Evolutionary conservation across 2,113 vertebrate species (phyloP), one percentile per base, ranked within the genome.

Genomic region (Pelecanoides urinatrix): DNA sequence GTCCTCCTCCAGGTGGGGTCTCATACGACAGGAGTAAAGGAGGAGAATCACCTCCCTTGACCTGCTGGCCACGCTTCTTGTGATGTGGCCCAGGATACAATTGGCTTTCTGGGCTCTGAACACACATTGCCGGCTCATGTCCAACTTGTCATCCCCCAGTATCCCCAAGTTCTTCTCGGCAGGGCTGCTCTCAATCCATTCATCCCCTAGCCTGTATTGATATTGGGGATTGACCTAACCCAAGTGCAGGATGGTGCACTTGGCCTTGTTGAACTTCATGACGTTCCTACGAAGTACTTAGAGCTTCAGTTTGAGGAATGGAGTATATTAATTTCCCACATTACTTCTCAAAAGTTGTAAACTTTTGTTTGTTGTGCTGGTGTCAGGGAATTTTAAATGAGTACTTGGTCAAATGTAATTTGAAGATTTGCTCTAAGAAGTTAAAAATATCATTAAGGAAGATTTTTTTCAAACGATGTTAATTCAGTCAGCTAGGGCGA

Each of bases 101-200:
- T 25, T 47, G 25, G 17, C n/a, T 26, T 65, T 55, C 40, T 34
- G 40, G 70, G 21, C 49, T 74, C 18, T 15, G 3, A 36, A 18
- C 1, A 1, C 27, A 56, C 11, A 2, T 26, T 36, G n/a, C 19
- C 0, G 1, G 25, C 16, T 67, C 13, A 12, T 16, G 16, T 47
- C 27, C 34, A 5, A 11, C 5, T 65, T 47, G 10, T 74, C 17
- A 45, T 55, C 34, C 25, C 29, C 45, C 9, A n/a, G 23, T 19
- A 61, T 7, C 17, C 13, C 27, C 7, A 32, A 26, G 17, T 63
- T 40, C 29, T 70, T 32, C 53, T 45, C 8, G 1, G 0, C 25
- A 42, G 42, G n/a, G 5, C 44, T 20, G 19, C 19, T 76, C 12
- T 86, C n/a, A 30, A 19, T 30, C 36, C 13, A 4, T 22, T 59